A percentile compares a stretch with the other conserved stretches of the same genome.
Conservation (phyloP, 2,797 vertebrate species). For the Falco biarmicus region DNA sequence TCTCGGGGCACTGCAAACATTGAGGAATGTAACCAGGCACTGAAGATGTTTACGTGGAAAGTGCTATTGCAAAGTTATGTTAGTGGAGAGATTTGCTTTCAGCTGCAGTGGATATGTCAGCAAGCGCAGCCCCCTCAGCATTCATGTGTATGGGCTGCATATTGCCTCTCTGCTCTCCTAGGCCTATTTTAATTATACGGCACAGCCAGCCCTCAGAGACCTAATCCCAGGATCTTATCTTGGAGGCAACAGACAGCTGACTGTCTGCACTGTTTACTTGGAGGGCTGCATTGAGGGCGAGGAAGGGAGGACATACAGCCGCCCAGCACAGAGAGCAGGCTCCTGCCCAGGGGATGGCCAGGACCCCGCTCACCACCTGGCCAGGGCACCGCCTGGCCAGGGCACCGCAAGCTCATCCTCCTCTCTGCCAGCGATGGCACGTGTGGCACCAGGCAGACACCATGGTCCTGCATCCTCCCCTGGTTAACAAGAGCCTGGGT, state of each 20-base stretch:
- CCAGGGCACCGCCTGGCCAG: neutral
- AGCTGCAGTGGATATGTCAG: neutral
- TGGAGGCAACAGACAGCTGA: constrained; percentile 38
- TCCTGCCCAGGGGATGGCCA: neutral
- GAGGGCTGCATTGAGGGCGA: neutral
- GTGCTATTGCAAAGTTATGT: neutral
- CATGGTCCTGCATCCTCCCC: neutral
- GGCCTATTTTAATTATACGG: neutral
- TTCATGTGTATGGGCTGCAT: neutral
- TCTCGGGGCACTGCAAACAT: neutral
- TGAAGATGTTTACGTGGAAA: neutral
- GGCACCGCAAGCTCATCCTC: neutral
- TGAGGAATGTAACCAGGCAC: neutral
- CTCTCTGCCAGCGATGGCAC: neutral
- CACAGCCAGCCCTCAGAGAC: neutral
- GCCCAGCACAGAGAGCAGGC: neutral
- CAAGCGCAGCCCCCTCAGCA: neutral
- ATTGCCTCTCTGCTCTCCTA: neutral
- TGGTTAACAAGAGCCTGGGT: neutral
- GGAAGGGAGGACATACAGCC: neutral
- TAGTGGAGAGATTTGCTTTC: neutral
- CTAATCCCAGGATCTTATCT: constrained; percentile 34
- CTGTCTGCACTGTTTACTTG: neutral
- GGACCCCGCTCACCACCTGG: neutral
- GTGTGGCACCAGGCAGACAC: neutral